phyloP scores from a whole-genome alignment of 64 coral and sea anemone species.

The Anthopleura sola region DNA sequence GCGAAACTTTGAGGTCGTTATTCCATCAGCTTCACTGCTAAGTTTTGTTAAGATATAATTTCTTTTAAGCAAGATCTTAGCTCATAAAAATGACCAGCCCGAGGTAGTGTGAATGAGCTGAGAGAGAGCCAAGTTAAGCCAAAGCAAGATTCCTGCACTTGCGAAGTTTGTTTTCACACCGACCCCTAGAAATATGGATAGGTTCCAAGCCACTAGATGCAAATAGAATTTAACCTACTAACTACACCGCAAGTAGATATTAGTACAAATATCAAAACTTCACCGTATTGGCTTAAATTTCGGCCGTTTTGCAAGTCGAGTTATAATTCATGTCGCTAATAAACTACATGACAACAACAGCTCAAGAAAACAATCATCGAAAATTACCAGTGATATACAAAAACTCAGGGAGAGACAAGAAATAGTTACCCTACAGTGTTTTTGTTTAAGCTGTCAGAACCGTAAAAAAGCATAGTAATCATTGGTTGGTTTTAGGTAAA shows the following conservation, averaged over 20 bases:
- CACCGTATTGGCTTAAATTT: background rate
- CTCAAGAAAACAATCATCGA: background rate
- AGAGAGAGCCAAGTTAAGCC: background rate
- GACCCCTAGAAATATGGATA: background rate
- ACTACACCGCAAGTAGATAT: background rate
- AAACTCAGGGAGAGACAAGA: background rate
- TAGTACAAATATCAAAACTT: background rate
- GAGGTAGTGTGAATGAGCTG: no score
- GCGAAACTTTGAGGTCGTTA: background rate
- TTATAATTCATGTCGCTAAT: background rate
- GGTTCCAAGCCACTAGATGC: background rate
- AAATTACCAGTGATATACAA: background rate
- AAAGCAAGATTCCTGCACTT: background rate
- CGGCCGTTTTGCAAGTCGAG: background rate
- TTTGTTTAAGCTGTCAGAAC: background rate
- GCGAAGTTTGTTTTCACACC: background rate
- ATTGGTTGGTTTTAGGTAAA: background rate
- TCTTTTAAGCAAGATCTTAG: background rate
- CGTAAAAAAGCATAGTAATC: background rate
- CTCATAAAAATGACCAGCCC: background rate
- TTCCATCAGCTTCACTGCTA: background rate
- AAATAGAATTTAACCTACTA: background rate
- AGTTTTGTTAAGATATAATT: background rate
- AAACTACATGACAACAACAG: background rate
- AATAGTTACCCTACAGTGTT: background rate